A percentile compares a stretch with the other conserved stretches of the same genome.
These are phyloP conservation scores for Theristicus caerulescens DNA, from an alignment of 2,113 vertebrate species.

Conservation along the genomic window DNA sequence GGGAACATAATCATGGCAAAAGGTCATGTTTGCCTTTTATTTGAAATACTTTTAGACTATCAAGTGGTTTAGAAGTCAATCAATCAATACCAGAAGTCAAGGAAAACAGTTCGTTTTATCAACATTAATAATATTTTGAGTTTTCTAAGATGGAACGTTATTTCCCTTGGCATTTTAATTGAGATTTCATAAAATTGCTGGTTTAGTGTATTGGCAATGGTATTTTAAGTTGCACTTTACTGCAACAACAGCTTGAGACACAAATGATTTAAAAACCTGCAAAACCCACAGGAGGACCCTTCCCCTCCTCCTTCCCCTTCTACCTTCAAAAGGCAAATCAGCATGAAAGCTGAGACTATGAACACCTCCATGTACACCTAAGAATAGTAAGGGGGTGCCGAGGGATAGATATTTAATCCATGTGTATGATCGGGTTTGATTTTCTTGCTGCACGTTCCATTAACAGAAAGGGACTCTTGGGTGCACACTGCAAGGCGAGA, in stretches of 20 bases:
- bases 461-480: background rate
- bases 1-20: conserved; percentile 46
- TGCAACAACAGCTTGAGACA: background rate
- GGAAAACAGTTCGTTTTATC: conserved; percentile 7
- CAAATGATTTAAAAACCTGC: background rate
- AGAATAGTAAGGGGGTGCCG: background rate
- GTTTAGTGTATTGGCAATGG: background rate
- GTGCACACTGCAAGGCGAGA: background rate
- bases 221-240: background rate
- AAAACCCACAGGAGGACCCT: background rate
- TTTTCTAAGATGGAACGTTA: background rate
- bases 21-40: conserved; percentile 62
- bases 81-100: conserved; percentile 58
- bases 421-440: background rate
- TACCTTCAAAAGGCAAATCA: background rate
- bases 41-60: conserved; percentile 56
- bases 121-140: conserved; percentile 17
- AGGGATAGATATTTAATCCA: background rate
- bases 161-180: conserved; percentile 23
- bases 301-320: background rate
- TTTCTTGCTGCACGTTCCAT: background rate
- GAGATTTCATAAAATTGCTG: background rate
- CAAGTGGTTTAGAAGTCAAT: conserved; percentile 51
- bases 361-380: background rate
- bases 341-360: background rate